Evolutionary conservation across 2,797 vertebrate genomes (phyloP).

Genomic region (Sphenodon punctatus): DNA sequence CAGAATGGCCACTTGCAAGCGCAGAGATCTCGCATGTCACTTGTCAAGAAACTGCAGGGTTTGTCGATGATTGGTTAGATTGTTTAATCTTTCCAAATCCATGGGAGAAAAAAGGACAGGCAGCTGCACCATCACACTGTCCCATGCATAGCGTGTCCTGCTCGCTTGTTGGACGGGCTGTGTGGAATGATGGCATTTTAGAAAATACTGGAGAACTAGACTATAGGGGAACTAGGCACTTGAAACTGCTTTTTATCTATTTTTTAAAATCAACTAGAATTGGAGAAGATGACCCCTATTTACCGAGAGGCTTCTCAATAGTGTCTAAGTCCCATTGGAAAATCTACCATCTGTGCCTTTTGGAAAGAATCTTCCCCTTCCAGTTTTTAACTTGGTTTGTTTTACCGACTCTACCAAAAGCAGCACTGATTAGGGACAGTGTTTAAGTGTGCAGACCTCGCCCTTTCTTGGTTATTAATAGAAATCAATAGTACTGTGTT

Average conservation of each 20-base stretch:
- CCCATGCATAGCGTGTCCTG: no score
- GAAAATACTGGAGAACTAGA: no score
- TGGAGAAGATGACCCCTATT: no score
- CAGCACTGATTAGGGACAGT: slow-evolving; percentile 63
- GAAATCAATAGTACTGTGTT: slow-evolving; percentile 62
- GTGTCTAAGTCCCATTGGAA: no score
- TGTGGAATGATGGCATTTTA: no score
- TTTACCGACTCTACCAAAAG: background rate
- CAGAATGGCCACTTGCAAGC: background rate
- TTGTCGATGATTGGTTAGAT: accelerated
- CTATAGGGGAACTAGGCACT: no score
- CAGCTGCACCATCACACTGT: no score
- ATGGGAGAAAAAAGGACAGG: background rate
- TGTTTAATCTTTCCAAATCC: background rate
- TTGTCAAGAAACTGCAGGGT: background rate
- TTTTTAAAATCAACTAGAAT: no score
- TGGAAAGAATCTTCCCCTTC: background rate
- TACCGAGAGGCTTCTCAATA: no score
- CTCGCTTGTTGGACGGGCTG: no score
- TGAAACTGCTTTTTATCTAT: no score
- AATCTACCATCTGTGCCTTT: no score
- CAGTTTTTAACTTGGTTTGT: slow-evolving; percentile 37
- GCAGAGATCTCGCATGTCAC: background rate
- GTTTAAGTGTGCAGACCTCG: slow-evolving; percentile 50
- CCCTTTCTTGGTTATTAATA: slow-evolving; percentile 49